Base-by-base conservation (phyloP, 2,888 invertebrate genomes). In the Rhabditoides inermis region DNA sequence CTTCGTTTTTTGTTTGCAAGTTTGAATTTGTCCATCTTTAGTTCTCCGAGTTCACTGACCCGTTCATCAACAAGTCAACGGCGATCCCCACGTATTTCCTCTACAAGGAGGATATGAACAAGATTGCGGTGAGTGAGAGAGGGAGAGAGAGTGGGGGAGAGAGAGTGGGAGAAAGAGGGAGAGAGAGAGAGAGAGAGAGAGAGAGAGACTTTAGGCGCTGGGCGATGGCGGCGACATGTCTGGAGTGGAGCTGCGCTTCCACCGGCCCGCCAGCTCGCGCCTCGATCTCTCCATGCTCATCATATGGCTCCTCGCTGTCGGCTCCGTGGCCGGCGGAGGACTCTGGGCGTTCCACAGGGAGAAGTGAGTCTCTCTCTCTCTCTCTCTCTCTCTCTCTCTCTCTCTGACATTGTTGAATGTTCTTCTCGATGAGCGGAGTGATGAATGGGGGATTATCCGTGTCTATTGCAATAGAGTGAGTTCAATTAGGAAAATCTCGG, bases 21-120 rank as follows among this genome's bases (percentile, higher is more conserved):
- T 23, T 12, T 40, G 20, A 30, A 49, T 42, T 48, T 12, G 36
- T 4, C 39, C 37, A 15, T 20, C 22, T 42, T 30, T 54, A 67
- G 63, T 73, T 67, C 42, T 56, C 67, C 12, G 62, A 69, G 7
- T 72, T 73, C 49, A 66, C 60, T 52, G 70, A 69, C 51, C 70
- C 72, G 18, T 60, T 62, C 45, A 55, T 72, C 28, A 57, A 58
- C 30, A 53, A 30, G 23, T n/a, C 46, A 2, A 50, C 35, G 5
- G 47, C 60, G 4, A 57, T 53, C 15, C 68, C 66, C 2, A 62
- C 67, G 2, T 72, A 68, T 52, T 72, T 58, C 53, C 56, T 69
- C n/a, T 72, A 72, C 57, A 44, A 51, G 2, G 45, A 56, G 2
- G 51, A 39, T 18, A 60, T 70, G 30, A 39, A 48, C 2, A 42